Evolutionary conservation across 2,113 vertebrate genomes (phyloP), one percentile per base, ranked within the genome.

Genomic region (Galemys pyrenaicus): DNA sequence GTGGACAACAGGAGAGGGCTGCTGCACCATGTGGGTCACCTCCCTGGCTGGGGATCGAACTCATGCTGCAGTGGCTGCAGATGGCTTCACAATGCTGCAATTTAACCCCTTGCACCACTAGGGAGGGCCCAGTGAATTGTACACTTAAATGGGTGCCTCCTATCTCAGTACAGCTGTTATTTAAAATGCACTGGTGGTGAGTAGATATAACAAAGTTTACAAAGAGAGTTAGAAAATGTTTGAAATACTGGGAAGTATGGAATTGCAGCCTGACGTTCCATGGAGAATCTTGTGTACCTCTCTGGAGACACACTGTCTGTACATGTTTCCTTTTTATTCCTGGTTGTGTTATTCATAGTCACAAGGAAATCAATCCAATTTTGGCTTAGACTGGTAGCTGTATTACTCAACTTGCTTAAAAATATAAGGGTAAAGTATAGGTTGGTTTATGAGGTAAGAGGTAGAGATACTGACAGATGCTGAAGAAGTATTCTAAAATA

Each of bases 391-490:
- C 70, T 65, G 54, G 35, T 78, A 75, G 26, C 80, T 81, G 39
- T 20, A n/a, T 94, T 95, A 87, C 91, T 95, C 85, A 95, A 85
- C 26, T 24, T 13, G 67, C 80, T 94, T 90, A 89, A 97, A 96
- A 96, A 97, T 77, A 90, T 87, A 91, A 95, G 30, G 89, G 95
- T 89, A 97, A 98, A 97, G 94, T 94, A 77, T 64, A 92, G 32
- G 37, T 46, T 87, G 67, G 68, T 80, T 95, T 94, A 6, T 95
- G 73, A 81, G 95, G 93, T 75, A 96, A 70, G 88, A 95, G 71
- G 78, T 95, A 94, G 95, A 96, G 96, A 88, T 58, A 17, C 73
- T 73, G 96, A 94, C 9, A 1, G 94, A 96, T 51, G 92, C 80
- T 93, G 60, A 87, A 75, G 94, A 96, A 94, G 81, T 89, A 97